Evolutionary conservation across 2,888 invertebrate species (phyloP), one percentile per base, ranked within the genome.

Genomic region (Sinelater perroti): DNA sequence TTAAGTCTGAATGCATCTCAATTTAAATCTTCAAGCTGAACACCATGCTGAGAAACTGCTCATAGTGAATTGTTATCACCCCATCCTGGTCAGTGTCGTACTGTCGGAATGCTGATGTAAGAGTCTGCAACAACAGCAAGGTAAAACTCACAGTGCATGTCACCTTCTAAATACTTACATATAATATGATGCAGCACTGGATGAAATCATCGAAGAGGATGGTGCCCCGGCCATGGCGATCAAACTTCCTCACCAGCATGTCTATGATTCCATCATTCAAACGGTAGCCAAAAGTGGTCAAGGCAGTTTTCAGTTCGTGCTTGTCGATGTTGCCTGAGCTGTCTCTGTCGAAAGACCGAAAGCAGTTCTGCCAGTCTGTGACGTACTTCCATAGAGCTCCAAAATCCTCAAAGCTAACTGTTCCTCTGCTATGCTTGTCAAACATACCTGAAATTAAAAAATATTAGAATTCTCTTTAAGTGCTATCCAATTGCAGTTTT

Each of bases 131-230:
- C 71, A 17, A 20, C 21, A 14, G 18, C n/a, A 21, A 36, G 30
- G 1, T 5, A 2, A 26, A 18, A 35, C 10, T 26, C 6, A 1
- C 7, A 3, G 21, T 13, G 24, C 24, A 24, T 6, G 24, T 4
- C n/a, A n/a, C n/a, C n/a, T n/a, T n/a, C n/a, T n/a, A n/a, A n/a
- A n/a, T 74, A 87, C 91, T 90, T 83, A 95, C 95, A 82, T 95
- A 91, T 72, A 97, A 81, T 49, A 93, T 89, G 61, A 97, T 88
- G 76, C 95, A 96, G 75, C 95, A 95, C 76, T 97, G 97, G 67
- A 98, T 97, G 76, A 98, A 98, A 78, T 99, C 98, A 81, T 99
- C 98, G 80, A 99, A 99, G 49, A 94, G 86, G 68, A 99, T 93
- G 4, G 90, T 91, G 21, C 95, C 94, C 46, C 84, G 82, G n/a